These are phyloP conservation scores for Acholoe squamosa DNA, from an alignment of 2,888 invertebrate species.

Conservation along the genomic window DNA sequence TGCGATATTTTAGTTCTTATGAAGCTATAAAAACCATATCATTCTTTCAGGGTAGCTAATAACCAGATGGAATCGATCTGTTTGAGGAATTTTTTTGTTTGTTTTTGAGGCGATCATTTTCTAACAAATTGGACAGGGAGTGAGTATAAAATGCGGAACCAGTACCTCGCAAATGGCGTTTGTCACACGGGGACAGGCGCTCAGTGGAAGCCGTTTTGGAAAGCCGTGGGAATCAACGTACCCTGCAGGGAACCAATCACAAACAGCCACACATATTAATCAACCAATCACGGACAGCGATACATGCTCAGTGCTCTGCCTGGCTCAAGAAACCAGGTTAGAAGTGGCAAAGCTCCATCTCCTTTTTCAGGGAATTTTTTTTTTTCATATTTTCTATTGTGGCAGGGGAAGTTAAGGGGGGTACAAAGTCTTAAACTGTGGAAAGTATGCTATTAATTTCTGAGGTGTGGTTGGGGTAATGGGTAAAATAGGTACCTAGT, in stretches of 20 bases:
- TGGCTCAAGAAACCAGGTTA: neutral
- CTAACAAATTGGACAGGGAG: slow-evolving; percentile 26
- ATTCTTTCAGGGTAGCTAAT: no score
- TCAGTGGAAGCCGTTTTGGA: slow-evolving; percentile 97
- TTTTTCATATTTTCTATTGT: neutral
- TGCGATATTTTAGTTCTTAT: no score
- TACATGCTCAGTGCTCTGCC: slow-evolving; percentile 35
- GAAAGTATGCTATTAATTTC: neutral
- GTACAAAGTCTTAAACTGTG: neutral
- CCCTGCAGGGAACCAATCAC: slow-evolving; percentile 86
- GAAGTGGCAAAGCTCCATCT: neutral
- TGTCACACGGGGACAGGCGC: slow-evolving; percentile 26
- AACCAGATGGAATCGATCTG: no score
- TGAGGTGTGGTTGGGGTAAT: neutral
- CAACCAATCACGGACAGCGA: slow-evolving; percentile 54
- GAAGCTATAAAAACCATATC: no score
- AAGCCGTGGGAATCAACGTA: slow-evolving; percentile 98
- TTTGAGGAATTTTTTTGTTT: no score
- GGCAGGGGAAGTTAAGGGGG: neutral
- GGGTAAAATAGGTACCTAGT: neutral
- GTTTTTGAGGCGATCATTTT: no score
- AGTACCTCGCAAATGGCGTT: slow-evolving; percentile 55
- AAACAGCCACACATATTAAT: slow-evolving; percentile 49
- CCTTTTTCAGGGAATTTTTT: neutral
- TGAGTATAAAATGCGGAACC: slow-evolving; percentile 58